These are phyloP conservation scores for Solea senegalensis DNA, from an alignment of 2,113 vertebrate genomes.

Conservation along the genomic window DNA sequence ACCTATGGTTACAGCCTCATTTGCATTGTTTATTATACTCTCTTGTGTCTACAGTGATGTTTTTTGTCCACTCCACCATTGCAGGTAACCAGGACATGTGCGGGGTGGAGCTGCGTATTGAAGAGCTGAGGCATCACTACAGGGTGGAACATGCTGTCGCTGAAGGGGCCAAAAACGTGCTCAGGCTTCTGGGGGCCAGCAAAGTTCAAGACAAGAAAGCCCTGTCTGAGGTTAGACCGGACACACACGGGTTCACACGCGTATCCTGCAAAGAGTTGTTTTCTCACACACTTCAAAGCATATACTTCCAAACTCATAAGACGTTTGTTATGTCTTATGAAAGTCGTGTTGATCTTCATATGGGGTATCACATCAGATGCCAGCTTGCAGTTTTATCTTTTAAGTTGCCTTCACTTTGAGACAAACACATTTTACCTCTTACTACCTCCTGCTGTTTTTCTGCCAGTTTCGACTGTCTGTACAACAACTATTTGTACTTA, in stretches of 20 bases:
- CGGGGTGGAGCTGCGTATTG: constrained; percentile 87
- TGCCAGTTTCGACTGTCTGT: too few relatives aligned
- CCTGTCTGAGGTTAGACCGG: constrained; percentile 76
- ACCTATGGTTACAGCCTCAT: neutral
- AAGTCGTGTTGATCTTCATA: too few relatives aligned
- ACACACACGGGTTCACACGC: constrained; percentile 7
- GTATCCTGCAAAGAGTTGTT: neutral
- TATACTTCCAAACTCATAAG: neutral
- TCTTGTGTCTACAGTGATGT: neutral
- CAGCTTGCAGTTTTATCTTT: neutral
- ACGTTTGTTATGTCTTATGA: neutral
- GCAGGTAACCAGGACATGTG: constrained; percentile 86
- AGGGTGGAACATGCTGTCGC: constrained; percentile 89
- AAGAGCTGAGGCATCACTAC: constrained; percentile 91
- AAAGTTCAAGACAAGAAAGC: constrained; percentile 90
- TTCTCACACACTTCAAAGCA: neutral
- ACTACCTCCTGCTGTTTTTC: too few relatives aligned
- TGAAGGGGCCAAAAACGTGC: constrained; percentile 90
- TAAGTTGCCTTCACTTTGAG: too few relatives aligned
- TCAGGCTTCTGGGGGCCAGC: constrained; percentile 85
- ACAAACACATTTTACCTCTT: too few relatives aligned
- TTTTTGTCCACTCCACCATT: neutral
- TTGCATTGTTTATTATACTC: neutral
- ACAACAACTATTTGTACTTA: too few relatives aligned
- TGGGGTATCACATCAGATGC: too few relatives aligned